These are phyloP conservation scores for Hyla sarda DNA, from an alignment of 2,113 vertebrate genomes.

Conservation along the genomic window DNA sequence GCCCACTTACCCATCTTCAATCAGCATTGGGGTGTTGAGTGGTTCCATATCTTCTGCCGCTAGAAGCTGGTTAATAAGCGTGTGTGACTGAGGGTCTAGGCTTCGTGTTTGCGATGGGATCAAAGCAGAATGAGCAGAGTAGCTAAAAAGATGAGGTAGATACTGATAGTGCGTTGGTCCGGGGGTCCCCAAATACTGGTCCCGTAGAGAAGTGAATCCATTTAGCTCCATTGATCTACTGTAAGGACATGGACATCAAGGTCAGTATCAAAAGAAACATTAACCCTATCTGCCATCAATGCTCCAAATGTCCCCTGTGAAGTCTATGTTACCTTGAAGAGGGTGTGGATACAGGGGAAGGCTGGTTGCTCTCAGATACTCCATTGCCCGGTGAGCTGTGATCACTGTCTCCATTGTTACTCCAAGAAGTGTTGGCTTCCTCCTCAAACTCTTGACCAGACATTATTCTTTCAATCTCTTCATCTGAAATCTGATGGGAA, in stretches of 20 bases:
- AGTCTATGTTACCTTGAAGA: constrained; percentile 85
- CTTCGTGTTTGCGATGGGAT: constrained; percentile 86
- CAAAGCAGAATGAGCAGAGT: constrained; percentile 86
- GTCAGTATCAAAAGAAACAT: neutral
- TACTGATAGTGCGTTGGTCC: constrained; percentile 93
- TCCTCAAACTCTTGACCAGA: constrained; percentile 98
- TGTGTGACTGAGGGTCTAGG: constrained; percentile 92
- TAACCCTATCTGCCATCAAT: neutral
- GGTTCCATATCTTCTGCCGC: constrained; percentile 93
- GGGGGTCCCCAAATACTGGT: constrained; percentile 92
- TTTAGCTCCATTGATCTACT: constrained; percentile 95
- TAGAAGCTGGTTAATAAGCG: constrained; percentile 90
- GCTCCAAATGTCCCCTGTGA: too few relatives aligned
- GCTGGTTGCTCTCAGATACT: constrained; percentile 96
- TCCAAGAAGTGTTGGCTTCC: constrained; percentile 92
- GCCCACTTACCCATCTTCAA: constrained; percentile 90
- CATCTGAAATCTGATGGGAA: constrained; percentile 97
- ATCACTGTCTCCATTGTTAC: constrained; percentile 96
- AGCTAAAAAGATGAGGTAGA: constrained; percentile 94
- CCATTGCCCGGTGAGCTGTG: constrained; percentile 96
- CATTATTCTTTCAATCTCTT: constrained; percentile 99
- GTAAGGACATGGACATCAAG: constrained; percentile 55
- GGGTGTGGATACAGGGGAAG: constrained; percentile 92
- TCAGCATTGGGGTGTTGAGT: constrained; percentile 91
- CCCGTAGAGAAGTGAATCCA: constrained; percentile 90